Conservation (phyloP, 2,113 vertebrate genomes). For the Seriola quinqueradiata region DNA sequence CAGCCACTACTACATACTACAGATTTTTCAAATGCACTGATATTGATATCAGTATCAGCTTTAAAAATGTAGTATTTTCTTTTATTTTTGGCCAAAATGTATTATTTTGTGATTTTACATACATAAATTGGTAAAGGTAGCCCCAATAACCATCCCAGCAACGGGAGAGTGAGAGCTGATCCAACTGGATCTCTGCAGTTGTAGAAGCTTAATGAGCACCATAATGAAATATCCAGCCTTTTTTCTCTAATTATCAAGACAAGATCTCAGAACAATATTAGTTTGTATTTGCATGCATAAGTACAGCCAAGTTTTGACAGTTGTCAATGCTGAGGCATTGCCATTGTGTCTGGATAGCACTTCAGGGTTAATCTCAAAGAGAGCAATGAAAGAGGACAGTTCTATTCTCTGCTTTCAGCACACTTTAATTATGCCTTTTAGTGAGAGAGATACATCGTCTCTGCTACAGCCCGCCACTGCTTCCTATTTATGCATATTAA, state of each 20-base stretch:
- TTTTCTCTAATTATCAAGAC: slow-evolving; percentile 28
- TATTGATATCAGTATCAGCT: neutral
- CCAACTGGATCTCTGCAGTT: slow-evolving; percentile 23
- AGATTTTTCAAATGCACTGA: neutral
- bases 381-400: slow-evolving; percentile 68
- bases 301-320: slow-evolving; percentile 68
- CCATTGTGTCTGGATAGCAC: slow-evolving; percentile 70
- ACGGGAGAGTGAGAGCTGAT: neutral
- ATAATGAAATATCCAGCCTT: slow-evolving; percentile 40
- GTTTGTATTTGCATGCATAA: slow-evolving; percentile 70
- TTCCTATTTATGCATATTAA: slow-evolving; percentile 85
- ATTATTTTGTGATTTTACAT: neutral
- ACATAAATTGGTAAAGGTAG: neutral
- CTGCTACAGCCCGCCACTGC: slow-evolving; percentile 62
- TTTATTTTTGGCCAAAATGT: neutral
- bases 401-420: slow-evolving; percentile 74
- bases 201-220: slow-evolving; percentile 16
- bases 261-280: slow-evolving; percentile 63
- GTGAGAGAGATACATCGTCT: slow-evolving; percentile 74
- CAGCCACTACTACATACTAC: too few relatives aligned
- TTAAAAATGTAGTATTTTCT: neutral
- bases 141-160: slow-evolving; percentile 1
- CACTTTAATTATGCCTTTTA: slow-evolving; percentile 84
- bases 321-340: slow-evolving; percentile 67
- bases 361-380: slow-evolving; percentile 76